Base-by-base conservation (phyloP, 2,888 invertebrate genomes). In the Metallyticus violacea region DNA sequence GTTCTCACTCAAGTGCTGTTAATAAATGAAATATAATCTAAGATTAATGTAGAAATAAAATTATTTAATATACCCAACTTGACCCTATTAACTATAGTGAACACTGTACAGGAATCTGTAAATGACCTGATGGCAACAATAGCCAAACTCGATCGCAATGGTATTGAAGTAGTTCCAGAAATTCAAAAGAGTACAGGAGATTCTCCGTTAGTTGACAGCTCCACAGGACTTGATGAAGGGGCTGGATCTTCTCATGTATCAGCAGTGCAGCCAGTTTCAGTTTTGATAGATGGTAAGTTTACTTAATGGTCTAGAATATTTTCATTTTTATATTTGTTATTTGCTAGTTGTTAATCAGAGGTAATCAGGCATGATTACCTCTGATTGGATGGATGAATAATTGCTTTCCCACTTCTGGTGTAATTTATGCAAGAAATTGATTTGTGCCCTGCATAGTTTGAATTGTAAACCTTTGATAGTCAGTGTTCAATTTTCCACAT, bases 41-140 rank as follows among this genome's bases (percentile, higher is more conserved):
- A n/a, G n/a, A n/a, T n/a, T n/a, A n/a, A n/a, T n/a, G n/a, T n/a
- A n/a, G n/a, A n/a, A n/a, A n/a, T n/a, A n/a, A n/a, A n/a, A n/a
- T n/a, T n/a, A n/a, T n/a, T n/a, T n/a, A n/a, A n/a, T n/a, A n/a
- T n/a, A n/a, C n/a, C n/a, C n/a, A n/a, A n/a, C n/a, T n/a, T n/a
- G n/a, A n/a, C n/a, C n/a, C n/a, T n/a, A n/a, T n/a, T n/a, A n/a
- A n/a, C n/a, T n/a, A n/a, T n/a, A 4, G 22, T 62, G 7, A 62
- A 15, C 40, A 30, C 22, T 40, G 87, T 83, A 1, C 86, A 96
- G 91, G 97, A 97, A 91, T 96, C 96, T 1, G 96, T 97, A 88
- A 96, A 96, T 91, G 97, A 97, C 93, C 93, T 97, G 89, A 96
- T 97, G 95, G 96, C 96, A 87, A 97, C 97, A 87, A 97, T 97